Evolutionary conservation across 92 coral and sea anemone species (phyloP).

Genomic region (Ricordea florida): DNA sequence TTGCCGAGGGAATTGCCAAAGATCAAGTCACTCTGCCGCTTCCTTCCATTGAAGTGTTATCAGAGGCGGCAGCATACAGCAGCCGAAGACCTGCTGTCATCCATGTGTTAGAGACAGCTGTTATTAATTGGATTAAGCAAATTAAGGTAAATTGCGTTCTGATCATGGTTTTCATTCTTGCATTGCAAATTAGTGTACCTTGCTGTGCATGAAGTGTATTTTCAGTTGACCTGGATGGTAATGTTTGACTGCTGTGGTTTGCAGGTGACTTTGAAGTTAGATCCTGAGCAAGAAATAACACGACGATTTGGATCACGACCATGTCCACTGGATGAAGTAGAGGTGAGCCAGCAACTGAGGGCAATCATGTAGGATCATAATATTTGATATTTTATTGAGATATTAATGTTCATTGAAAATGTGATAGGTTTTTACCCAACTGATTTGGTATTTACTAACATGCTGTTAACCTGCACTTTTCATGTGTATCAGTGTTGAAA

Average conservation of each 20-base stretch:
- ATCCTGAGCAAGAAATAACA: constrained; percentile 84
- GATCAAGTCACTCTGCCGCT: constrained; percentile 92
- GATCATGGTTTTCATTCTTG: neutral
- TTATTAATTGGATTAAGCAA: constrained; percentile 95
- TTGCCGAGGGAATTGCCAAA: constrained; percentile 82
- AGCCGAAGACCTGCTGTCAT: constrained; percentile 96
- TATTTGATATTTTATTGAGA: no score
- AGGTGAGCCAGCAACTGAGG: no score
- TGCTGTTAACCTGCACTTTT: no score
- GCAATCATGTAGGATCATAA: no score
- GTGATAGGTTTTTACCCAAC: no score
- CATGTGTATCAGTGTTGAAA: no score
- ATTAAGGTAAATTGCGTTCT: constrained; percentile 70
- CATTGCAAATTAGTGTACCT: neutral
- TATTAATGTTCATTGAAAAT: no score
- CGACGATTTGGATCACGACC: constrained; percentile 79
- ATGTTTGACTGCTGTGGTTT: no score
- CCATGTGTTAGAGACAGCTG: constrained; percentile 97
- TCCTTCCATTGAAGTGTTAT: constrained; percentile 97
- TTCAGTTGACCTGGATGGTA: neutral
- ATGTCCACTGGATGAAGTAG: constrained; percentile 92
- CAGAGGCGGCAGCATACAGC: constrained; percentile 99
- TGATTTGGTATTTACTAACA: no score
- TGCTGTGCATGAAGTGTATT: neutral
- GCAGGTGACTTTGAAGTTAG: constrained; percentile 86